Base-by-base conservation (phyloP, 2,113 vertebrate species). In the Capreolus pygargus region DNA sequence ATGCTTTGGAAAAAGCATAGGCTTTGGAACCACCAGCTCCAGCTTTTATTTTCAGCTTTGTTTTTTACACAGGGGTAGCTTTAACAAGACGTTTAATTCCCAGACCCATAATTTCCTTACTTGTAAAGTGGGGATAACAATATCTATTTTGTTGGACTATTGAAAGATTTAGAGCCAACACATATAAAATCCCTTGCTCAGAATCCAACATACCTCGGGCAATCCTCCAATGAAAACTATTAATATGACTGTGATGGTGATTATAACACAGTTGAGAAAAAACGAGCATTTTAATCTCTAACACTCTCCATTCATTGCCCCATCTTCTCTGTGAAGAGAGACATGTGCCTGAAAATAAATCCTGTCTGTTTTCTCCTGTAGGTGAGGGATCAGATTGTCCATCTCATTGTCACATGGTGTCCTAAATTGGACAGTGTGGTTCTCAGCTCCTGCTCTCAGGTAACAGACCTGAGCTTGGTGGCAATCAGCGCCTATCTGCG, bases 371-470 rank as follows among this genome's bases (percentile, higher is more conserved):
- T 76, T 61, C 2, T 33, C 10, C 39, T 92, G 5, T 79, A 99
- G 98, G 96, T 98, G 30, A 97, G 74, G 60, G 96, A 99, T 58
- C 23, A 11, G 45, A 86, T 97, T 6, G 70, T 98, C n/a, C 93
- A 97, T 33, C 93, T 96, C 95, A 97, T 98, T 90, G 97, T 98
- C 52, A 98, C 78, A 50, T 97, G 94, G 9, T 98, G 97, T 94
- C 78, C 91, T 47, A 82, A 98, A 76, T 83, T 98, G 88, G 97
- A 98, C 50, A 97, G 84, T 95, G 78, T 99, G 14, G 96, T 95
- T 54, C 98, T 99, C 54, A 98, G 97, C 79, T 98, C 78, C 47
- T 99, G 98, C 79, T 98, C 95, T 91, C 92, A 98, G 86, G 89
- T 99, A 85, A 98, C 98, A 30, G 96, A 98, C 74, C 61, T 97